Conservation (phyloP, 2,113 vertebrate genomes). For the Machaerirhynchus nigripectus region DNA sequence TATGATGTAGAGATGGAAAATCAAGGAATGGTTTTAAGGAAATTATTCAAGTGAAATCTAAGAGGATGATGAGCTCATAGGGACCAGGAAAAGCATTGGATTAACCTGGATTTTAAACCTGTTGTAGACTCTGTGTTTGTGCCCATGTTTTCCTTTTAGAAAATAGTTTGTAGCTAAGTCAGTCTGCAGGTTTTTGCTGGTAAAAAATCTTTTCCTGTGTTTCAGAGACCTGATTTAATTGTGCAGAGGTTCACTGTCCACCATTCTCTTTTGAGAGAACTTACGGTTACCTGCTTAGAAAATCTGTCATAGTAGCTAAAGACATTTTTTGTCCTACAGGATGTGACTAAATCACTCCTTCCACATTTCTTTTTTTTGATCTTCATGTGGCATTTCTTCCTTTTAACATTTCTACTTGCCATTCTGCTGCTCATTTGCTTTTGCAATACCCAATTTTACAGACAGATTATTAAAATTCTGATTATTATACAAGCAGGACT, state of each 20-base stretch:
- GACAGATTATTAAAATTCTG: background rate
- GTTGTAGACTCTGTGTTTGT: background rate
- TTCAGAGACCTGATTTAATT: background rate
- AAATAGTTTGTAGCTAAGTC: background rate
- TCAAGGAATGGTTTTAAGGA: background rate
- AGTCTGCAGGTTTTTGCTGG: background rate
- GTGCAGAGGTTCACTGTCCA: background rate
- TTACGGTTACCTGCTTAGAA: background rate
- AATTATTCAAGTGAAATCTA: background rate
- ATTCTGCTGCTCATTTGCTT: background rate
- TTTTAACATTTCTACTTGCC: background rate
- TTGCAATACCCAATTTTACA: background rate
- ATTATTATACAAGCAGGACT: background rate
- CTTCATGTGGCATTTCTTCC: background rate
- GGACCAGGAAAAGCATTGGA: background rate
- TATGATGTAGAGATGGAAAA: background rate
- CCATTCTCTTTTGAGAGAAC: background rate
- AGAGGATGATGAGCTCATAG: background rate
- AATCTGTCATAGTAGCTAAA: background rate
- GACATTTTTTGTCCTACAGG: background rate
- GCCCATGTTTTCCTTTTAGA: background rate
- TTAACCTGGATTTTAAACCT: background rate
- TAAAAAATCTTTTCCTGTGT: background rate
- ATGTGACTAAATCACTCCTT: background rate
- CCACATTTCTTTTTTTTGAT: background rate